Evolutionary conservation across 2,113 vertebrate species (phyloP), one percentile per base, ranked within the genome.

Genomic region (Pogona vitticeps): DNA sequence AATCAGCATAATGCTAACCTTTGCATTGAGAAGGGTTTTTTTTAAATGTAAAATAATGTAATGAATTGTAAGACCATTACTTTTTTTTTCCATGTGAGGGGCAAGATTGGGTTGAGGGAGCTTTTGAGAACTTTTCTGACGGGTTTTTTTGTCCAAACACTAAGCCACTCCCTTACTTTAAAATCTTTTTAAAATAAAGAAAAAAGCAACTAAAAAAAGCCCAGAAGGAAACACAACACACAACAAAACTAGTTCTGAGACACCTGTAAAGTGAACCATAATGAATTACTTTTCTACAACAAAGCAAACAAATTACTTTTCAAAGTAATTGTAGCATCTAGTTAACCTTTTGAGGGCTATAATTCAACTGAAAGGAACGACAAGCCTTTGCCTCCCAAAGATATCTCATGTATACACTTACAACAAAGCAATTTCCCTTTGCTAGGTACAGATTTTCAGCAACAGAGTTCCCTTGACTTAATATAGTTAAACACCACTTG

Each of bases 401-500:
- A 95, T 90, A 94, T 90, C 91, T 95, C 91, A 86, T 88, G 91
- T 95, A 94, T 86, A 88, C 88, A 93, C 95, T 95, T 96, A 94
- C 91, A 94, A 92, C 90, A 94, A 95, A 95, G 92, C 93, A 95
- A 95, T 96, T 96, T 95, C 91, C 91, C 91, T 95, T 96, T 95
- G 92, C 96, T 91, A 96, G 91, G 92, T 90, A 94, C 77, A 92
- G 90, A 94, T 88, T 93, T 96, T 91, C 91, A 90, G 90, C 91
- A 92, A 94, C 91, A 93, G 90, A 91, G 90, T 95, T 96, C 90
- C 92, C 92, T 94, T 93, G 90, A 92, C 91, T 96, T 96, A 95
- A 95, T 94, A 96, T 96, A 96, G 92, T 95, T 96, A 95, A 96
- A 93, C 89, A 95, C 93, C 93, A 94, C 93, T 96, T 96, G 95